phyloP scores from a whole-genome alignment of 1,140 invertebrate genomes.

The Dinoponera quadriceps region DNA sequence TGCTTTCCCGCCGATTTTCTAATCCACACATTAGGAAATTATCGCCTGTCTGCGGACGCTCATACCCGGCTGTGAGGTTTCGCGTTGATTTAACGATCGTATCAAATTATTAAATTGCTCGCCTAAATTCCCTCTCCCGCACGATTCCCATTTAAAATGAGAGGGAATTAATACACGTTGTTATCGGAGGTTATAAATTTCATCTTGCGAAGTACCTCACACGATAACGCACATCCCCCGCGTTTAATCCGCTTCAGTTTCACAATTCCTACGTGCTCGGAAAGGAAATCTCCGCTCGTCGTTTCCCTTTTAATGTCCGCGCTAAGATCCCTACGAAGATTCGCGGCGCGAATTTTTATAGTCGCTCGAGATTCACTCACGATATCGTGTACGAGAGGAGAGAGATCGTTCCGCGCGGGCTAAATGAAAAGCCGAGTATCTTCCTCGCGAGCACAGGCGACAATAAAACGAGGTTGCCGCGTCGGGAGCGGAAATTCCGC shows the following conservation, averaged over 20 bases:
- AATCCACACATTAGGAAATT: constrained; percentile 5
- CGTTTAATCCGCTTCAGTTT: neutral
- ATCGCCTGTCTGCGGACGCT: neutral
- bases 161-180: too few species aligned
- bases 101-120: constrained; percentile 14
- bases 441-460: neutral
- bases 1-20: constrained; percentile 29
- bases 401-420: too few species aligned
- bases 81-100: neutral
- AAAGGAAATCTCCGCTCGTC: neutral
- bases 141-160: neutral
- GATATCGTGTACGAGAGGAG: too few species aligned
- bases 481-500: constrained; percentile 8
- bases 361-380: too few species aligned
- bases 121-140: neutral
- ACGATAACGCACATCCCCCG: neutral
- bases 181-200: neutral
- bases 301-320: too few species aligned
- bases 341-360: too few species aligned
- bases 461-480: constrained; percentile 1
- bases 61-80: neutral
- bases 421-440: too few species aligned
- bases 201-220: neutral
- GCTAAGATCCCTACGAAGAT: too few species aligned
- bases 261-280: neutral